phyloP scores from a whole-genome alignment of 2,113 vertebrate species.

The Mobula birostris region DNA sequence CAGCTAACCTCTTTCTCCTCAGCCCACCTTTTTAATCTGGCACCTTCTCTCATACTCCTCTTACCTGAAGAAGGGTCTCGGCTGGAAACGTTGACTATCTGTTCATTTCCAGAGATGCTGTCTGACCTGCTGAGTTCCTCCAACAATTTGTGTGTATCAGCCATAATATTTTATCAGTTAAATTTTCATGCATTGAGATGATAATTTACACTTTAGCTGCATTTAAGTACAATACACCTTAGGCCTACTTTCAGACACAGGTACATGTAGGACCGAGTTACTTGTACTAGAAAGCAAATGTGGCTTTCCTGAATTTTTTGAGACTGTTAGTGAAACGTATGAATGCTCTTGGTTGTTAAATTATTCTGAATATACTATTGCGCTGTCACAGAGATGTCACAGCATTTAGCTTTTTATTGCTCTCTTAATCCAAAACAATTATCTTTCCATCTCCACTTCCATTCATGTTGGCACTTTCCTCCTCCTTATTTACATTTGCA shows the following conservation, averaged over 20 bases:
- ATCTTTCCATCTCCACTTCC: not conserved
- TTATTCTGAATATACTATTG: not conserved
- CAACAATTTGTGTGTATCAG: no score
- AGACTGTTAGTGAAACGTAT: not conserved
- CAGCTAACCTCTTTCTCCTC: no score
- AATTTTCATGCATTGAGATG: not conserved
- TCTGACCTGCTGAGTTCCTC: no score
- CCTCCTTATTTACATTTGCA: not conserved
- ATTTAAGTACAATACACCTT: not conserved
- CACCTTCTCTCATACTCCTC: no score
- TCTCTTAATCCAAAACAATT: conserved; percentile 1
- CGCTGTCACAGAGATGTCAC: not conserved
- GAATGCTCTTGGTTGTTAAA: not conserved
- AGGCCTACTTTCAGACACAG: not conserved
- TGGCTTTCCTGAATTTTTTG: not conserved
- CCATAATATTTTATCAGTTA: not conserved
- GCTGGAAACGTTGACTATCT: no score
- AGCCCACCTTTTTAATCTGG: no score
- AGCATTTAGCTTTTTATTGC: not conserved
- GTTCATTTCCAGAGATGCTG: no score
- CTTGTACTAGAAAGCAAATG: not conserved
- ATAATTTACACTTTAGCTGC: not conserved
- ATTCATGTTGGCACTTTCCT: not conserved
- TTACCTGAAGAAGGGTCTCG: no score
- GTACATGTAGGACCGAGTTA: not conserved